phyloP scores from a whole-genome alignment of 1,140 invertebrate genomes.

The Drosophila kohkoa region DNA sequence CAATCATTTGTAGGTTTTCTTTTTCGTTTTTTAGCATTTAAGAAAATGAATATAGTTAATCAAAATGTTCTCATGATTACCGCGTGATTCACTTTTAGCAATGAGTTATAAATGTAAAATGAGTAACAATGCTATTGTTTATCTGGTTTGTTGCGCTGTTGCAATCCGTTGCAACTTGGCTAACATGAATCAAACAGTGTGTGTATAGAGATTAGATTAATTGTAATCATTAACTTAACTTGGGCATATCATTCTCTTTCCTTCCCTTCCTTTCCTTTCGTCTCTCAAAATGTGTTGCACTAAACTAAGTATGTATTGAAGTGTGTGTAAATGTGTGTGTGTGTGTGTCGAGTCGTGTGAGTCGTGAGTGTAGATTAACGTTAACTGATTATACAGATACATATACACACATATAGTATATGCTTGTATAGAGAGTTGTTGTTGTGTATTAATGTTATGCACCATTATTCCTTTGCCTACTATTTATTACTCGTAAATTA shows the following conservation, averaged over 20 bases:
- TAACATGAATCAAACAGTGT: slow-evolving; percentile 51
- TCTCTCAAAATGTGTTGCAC: slow-evolving; percentile 34
- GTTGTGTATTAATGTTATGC: slow-evolving; percentile 62
- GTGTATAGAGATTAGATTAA: slow-evolving; percentile 61
- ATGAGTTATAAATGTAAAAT: slow-evolving; percentile 56
- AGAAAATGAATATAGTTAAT: slow-evolving; percentile 56
- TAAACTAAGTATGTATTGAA: slow-evolving; percentile 41
- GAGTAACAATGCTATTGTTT: slow-evolving; percentile 61
- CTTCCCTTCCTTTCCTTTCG: slow-evolving; percentile 11
- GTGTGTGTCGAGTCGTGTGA: slow-evolving; percentile 38
- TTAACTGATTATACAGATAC: slow-evolving; percentile 60
- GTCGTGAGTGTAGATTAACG: slow-evolving; percentile 53
- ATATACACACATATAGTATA: slow-evolving; percentile 42
- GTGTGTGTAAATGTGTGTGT: slow-evolving; percentile 5
- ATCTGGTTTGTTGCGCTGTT: slow-evolving; percentile 9
- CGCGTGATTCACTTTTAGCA: slow-evolving; percentile 18
- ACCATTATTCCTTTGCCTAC: slow-evolving; percentile 79
- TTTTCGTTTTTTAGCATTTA: slow-evolving; percentile 19
- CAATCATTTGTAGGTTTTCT: slow-evolving; percentile 43
- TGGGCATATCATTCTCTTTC: slow-evolving; percentile 53
- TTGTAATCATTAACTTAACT: slow-evolving; percentile 65
- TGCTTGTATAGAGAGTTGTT: slow-evolving; percentile 40
- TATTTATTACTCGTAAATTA: slow-evolving; percentile 42
- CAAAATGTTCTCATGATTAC: slow-evolving; percentile 33
- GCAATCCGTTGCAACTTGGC: slow-evolving; percentile 57